A percentile compares a stretch with the other conserved stretches of the same genome.
Evolutionary conservation across 2,888 invertebrate genomes (phyloP).

Genomic region (Morpho helenor): DNA sequence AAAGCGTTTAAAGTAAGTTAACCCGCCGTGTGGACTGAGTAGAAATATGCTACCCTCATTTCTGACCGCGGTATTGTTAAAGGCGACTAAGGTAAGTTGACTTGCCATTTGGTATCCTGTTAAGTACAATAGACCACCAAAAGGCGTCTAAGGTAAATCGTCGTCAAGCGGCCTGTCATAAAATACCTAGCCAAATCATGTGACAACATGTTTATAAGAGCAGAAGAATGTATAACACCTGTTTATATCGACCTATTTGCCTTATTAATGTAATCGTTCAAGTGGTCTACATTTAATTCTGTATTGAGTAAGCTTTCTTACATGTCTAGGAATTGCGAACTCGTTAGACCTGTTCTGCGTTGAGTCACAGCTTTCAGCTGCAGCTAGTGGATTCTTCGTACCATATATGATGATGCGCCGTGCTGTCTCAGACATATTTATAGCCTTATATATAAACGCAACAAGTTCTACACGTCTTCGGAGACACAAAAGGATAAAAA

Average conservation of each 20-base stretch:
- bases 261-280: conserved; percentile 22
- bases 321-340: conserved; percentile 23
- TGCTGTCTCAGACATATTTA: conserved; percentile 21
- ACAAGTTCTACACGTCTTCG: neutral
- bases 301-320: conserved; percentile 28
- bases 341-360: conserved; percentile 27
- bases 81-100: too few relatives aligned
- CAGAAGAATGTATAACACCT: neutral
- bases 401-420: conserved; percentile 15
- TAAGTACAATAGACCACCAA: too few relatives aligned
- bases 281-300: conserved; percentile 24
- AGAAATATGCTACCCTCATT: too few relatives aligned
- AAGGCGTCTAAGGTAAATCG: too few relatives aligned
- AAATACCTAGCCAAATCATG: too few relatives aligned
- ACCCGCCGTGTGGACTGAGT: too few relatives aligned
- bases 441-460: conserved; percentile 12
- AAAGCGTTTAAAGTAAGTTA: too few relatives aligned
- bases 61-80: too few relatives aligned
- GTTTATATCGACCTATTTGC: conserved; percentile 11
- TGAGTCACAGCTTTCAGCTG: conserved; percentile 24
- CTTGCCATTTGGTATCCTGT: too few relatives aligned
- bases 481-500: neutral
- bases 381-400: conserved; percentile 10
- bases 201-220: too few relatives aligned
- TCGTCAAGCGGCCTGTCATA: too few relatives aligned